A percentile compares a stretch with the other conserved stretches of the same genome.
These are phyloP conservation scores for Pomacea maculata DNA, from an alignment of 1,140 invertebrate genomes.

Conservation along the genomic window DNA sequence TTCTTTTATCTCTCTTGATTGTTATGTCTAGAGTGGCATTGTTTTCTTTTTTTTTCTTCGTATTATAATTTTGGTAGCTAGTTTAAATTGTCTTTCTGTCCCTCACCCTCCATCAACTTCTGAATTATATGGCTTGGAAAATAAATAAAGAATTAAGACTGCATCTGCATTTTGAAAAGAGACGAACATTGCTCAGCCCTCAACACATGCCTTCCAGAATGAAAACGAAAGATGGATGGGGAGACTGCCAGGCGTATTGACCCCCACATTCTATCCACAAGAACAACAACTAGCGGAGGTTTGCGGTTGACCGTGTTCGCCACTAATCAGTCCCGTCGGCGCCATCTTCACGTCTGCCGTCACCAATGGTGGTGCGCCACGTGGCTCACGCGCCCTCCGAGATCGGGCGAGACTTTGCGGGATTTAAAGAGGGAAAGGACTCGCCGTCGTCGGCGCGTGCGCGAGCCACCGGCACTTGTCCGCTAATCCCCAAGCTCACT, in stretches of 20 bases:
- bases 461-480: background rate
- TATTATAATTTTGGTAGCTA: background rate
- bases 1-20: background rate
- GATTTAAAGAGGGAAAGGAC: background rate
- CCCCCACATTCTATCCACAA: background rate
- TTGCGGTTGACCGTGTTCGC: conserved; percentile 18
- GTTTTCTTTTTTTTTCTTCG: background rate
- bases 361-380: conserved; percentile 15
- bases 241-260: too few species aligned
- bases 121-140: background rate
- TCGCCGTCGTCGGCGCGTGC: conserved; percentile 14
- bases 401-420: conserved; percentile 20
- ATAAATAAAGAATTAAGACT: background rate
- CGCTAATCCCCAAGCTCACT: conserved; percentile 15
- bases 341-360: conserved; percentile 10
- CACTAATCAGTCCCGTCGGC: conserved; percentile 6
- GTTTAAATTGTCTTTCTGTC: background rate
- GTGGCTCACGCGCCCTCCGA: conserved; percentile 24
- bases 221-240: too few species aligned
- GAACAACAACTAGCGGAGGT: conserved; percentile 1
- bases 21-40: background rate
- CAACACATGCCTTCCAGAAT: too few species aligned
- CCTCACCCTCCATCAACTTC: background rate
- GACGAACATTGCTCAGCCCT: too few species aligned
- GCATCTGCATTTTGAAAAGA: background rate